Evolutionary conservation across 2,797 vertebrate genomes (phyloP).

Genomic region (Crenichthys baileyi): DNA sequence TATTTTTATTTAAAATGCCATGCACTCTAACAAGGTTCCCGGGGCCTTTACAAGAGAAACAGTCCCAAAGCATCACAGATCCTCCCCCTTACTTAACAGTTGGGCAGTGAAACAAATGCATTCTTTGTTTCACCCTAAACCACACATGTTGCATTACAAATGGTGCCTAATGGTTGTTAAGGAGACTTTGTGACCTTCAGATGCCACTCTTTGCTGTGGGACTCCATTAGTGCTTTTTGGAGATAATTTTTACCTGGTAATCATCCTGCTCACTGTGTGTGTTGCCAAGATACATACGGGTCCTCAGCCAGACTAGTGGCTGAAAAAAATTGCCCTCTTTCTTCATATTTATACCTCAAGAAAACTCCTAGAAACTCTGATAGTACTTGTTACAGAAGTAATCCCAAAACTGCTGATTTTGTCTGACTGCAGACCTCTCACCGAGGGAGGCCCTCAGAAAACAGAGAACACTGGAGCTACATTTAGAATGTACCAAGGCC

Average conservation of each 20-base stretch:
- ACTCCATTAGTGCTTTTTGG: too few species aligned
- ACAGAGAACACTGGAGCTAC: slow-evolving; percentile 50
- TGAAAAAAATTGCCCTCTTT: neutral
- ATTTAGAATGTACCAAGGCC: slow-evolving; percentile 64
- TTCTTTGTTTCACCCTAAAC: neutral
- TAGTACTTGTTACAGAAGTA: too few species aligned
- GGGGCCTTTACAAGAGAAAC: too few species aligned
- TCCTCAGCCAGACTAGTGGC: neutral
- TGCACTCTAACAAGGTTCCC: too few species aligned
- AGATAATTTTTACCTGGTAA: too few species aligned
- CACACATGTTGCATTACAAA: neutral
- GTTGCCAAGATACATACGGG: neutral
- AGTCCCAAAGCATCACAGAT: neutral
- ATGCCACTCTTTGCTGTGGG: neutral
- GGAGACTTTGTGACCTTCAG: neutral
- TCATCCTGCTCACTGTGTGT: neutral
- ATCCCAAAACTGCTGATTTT: too few species aligned
- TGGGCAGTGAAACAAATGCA: neutral
- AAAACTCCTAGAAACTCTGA: neutral
- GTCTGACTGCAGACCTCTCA: slow-evolving; percentile 33
- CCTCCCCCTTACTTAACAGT: neutral
- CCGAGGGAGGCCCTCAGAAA: slow-evolving; percentile 28
- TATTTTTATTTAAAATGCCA: neutral
- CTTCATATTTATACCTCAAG: neutral
- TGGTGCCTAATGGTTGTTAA: neutral